Conservation (phyloP, 2,113 vertebrate genomes). For the Sarotherodon lohbergeri region DNA sequence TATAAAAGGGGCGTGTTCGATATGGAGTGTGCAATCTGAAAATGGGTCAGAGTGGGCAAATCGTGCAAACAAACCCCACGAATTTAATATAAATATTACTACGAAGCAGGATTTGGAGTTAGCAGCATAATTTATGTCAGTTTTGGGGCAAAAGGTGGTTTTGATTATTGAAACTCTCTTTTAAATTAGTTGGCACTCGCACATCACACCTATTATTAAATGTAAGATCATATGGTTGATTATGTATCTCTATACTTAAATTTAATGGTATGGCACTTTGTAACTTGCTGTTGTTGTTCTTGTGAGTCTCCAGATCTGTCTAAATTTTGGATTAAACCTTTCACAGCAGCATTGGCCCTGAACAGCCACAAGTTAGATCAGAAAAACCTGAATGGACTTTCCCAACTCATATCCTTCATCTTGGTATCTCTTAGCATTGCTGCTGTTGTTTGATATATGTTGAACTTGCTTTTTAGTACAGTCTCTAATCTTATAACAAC, state of each 20-base stretch:
- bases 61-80: neutral
- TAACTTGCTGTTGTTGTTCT: neutral
- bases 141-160: neutral
- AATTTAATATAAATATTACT: neutral
- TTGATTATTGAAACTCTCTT: neutral
- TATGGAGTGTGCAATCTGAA: neutral
- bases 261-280: neutral
- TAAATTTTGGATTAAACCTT: neutral
- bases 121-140: neutral
- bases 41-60: neutral
- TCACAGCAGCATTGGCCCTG: neutral
- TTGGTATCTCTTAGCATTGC: neutral
- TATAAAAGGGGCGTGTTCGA: neutral
- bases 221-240: neutral
- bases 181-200: neutral
- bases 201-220: neutral
- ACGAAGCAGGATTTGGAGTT: neutral
- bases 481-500: neutral
- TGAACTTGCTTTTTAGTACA: neutral
- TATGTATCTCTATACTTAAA: neutral
- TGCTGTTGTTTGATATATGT: neutral
- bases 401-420: rapidly evolving
- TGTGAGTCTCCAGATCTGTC: neutral
- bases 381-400: neutral
- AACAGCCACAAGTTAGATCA: neutral